phyloP scores from a whole-genome alignment of 2,797 vertebrate genomes.

The Glossophaga mutica region DNA sequence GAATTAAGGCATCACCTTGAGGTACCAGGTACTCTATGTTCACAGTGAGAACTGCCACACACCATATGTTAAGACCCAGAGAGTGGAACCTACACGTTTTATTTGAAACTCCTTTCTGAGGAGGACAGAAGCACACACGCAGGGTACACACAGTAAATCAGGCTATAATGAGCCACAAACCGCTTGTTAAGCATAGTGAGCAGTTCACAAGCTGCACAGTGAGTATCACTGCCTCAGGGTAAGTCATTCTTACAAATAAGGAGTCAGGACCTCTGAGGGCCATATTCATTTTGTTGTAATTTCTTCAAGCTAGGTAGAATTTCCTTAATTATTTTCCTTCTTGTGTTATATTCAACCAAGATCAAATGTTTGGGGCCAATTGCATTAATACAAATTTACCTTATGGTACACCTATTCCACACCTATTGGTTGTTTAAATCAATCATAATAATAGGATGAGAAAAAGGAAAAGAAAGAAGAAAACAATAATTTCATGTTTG shows the following conservation, averaged over 20 bases:
- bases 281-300: not conserved
- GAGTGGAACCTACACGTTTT: not conserved
- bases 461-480: not conserved
- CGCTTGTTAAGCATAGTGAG: not conserved
- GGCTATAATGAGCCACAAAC: not conserved
- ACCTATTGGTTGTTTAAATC: not conserved
- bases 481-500: not conserved
- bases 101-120: conserved; percentile 11
- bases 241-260: not conserved
- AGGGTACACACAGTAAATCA: not conserved
- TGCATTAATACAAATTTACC: not conserved
- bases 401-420: not conserved
- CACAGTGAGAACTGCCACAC: not conserved
- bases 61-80: not conserved
- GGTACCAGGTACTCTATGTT: not conserved
- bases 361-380: not conserved
- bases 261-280: not conserved
- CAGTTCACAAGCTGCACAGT: not conserved
- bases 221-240: not conserved
- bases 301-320: not conserved
- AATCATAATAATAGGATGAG: not conserved
- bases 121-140: not conserved
- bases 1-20: not conserved
- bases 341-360: not conserved
- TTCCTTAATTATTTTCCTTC: conserved; percentile 32